Evolutionary conservation across 1,140 invertebrate genomes (phyloP), one percentile per base, ranked within the genome.

Genomic region (Nasonia vitripennis): DNA sequence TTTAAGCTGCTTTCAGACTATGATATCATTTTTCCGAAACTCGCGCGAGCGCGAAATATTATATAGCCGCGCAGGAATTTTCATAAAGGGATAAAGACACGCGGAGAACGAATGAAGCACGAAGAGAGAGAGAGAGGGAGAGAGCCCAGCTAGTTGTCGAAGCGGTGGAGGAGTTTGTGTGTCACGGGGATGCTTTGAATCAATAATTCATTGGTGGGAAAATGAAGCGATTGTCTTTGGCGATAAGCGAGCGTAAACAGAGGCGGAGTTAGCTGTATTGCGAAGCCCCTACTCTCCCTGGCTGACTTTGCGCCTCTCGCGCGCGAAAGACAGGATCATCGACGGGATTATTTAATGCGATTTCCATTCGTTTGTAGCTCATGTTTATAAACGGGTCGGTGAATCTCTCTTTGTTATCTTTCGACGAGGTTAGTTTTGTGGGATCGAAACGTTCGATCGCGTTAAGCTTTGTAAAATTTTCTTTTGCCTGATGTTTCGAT

Each of bases 191-290:
- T 34, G 14, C 77, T 78, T 62, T 67, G 77, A 78, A 67, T 67
- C 77, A 78, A 78, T 78, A 78, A 78, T 78, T 81, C 67, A 81
- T 71, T 70, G 37, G 67, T 45, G 34, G 67, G 79, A 81, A 68
- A 68, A 81, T 81, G 34, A 81, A 81, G 79, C 67, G 79, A 81
- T 81, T 81, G 34, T 41, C 62, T 45, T 81, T 67, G 55, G 55
- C 41, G 62, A 70, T 81, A 70, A 68, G 79, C 17, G 51, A 27
- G 77, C 77, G 77, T 78, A 78, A 62, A 62, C 27, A 67, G 6
- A 67, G 14, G 23, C 11, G 77, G 17, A 62, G 41, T 67, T 67
- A 20, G 55, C 20, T n/a, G 17, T 55, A n/a, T 17, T 51, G 27
- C 34, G 34, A 6, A 37, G 34, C 34, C 34, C 34, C 27, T 27